Evolutionary conservation across 2,797 vertebrate species (phyloP).

Genomic region (Scarus forsteni): DNA sequence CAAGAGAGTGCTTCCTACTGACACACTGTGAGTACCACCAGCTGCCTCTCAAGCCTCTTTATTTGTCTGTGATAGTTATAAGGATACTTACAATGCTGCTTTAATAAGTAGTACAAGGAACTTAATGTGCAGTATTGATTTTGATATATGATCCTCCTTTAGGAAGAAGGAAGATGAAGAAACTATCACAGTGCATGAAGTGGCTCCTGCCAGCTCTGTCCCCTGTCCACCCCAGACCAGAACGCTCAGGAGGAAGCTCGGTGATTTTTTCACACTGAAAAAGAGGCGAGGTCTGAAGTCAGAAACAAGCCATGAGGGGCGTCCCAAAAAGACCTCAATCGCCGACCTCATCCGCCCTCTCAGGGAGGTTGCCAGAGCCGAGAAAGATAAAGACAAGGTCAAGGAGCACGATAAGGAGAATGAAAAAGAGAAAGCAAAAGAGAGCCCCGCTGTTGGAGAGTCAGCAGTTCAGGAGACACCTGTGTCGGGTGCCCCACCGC

Average conservation of each 20-base stretch:
- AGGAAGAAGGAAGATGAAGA: conserved; percentile 85
- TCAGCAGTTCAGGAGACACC: conserved; percentile 74
- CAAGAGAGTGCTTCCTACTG: conserved; percentile 92
- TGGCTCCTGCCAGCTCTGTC: conserved; percentile 81
- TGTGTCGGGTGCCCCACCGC: conserved; percentile 80
- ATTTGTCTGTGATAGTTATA: conserved; percentile 1
- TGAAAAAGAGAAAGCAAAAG: conserved; percentile 79
- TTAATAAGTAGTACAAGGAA: not conserved
- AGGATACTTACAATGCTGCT: not conserved
- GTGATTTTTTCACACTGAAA: conserved; percentile 96
- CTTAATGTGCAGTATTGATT: conserved; percentile 5
- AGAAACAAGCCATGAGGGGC: conserved; percentile 81
- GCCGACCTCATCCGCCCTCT: conserved; percentile 92
- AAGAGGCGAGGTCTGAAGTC: conserved; percentile 88
- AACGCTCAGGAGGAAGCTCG: conserved; percentile 96
- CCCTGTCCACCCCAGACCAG: conserved; percentile 87
- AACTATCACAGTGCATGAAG: conserved; percentile 77
- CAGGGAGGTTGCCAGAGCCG: conserved; percentile 87
- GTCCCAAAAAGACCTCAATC: conserved; percentile 90
- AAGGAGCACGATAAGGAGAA: conserved; percentile 83
- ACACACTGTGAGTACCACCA: conserved; percentile 88
- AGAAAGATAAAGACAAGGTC: conserved; percentile 87
- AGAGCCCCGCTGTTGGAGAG: conserved; percentile 69
- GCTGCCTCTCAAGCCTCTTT: conserved; percentile 20
- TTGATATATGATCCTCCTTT: conserved; percentile 41